Evolutionary conservation across 1,140 invertebrate genomes (phyloP).

Genomic region (Chelonus insularis): DNA sequence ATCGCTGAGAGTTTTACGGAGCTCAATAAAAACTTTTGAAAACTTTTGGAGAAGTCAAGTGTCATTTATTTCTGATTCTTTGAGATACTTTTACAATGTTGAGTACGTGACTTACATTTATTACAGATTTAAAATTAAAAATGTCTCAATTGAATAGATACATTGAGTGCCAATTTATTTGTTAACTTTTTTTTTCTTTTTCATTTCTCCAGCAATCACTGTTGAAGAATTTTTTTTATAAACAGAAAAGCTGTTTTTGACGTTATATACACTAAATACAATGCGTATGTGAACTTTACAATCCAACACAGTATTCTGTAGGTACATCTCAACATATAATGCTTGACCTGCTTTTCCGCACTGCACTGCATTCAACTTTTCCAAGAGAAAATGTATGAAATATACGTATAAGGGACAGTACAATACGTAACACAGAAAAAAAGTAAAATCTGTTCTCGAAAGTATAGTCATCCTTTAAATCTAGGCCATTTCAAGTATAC

Average conservation of each 20-base stretch:
- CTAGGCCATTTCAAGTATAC: too few species aligned
- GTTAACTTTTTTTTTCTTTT: conserved; percentile 2
- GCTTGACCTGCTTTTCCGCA: conserved; percentile 27
- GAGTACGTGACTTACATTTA: too few species aligned
- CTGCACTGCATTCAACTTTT: conserved; percentile 19
- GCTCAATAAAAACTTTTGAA: too few species aligned
- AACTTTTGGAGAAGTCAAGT: too few species aligned
- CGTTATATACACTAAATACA: conserved; percentile 2
- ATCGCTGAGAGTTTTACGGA: too few species aligned
- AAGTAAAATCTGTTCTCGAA: too few species aligned
- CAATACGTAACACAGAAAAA: background rate
- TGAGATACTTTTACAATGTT: too few species aligned
- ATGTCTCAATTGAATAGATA: too few species aligned
- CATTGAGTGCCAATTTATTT: background rate
- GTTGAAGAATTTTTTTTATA: background rate
- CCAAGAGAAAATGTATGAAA: background rate
- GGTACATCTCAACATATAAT: conserved; percentile 19
- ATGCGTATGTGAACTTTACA: conserved; percentile 5
- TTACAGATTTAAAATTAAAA: too few species aligned
- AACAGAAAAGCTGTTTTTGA: conserved; percentile 15
- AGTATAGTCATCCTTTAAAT: too few species aligned
- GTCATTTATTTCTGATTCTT: too few species aligned
- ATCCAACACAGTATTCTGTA: conserved; percentile 1
- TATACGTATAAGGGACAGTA: background rate
- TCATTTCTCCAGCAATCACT: background rate